Base-by-base conservation (phyloP, 2,888 invertebrate genomes). In the Drosophila affinis region DNA sequence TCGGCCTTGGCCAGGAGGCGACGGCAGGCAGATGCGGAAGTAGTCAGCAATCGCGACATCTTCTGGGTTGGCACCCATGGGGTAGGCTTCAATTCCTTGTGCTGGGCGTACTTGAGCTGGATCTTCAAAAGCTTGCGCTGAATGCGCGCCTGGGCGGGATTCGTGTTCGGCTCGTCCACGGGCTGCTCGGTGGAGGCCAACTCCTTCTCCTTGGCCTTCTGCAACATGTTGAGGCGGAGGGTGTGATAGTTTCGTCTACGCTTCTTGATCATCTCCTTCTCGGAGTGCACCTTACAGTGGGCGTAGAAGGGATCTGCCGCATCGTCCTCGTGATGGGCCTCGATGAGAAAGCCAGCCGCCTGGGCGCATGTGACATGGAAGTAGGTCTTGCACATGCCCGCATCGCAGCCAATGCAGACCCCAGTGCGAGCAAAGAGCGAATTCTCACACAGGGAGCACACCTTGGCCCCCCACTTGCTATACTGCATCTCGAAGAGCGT, bases 361-460 rank as follows among this genome's bases (percentile, higher is more conserved):
- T 99, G 98, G 1, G 98, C 98, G 93, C 99, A 99, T 12, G 99
- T 99, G 47, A 98, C 98, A 92, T 99, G 99, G 92, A 99, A 99
- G 93, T 97, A 98, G 0, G 97, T 97, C 89, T 98, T 96, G 93
- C 99, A 99, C 95, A 99, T 96, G 29, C 99, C 99, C 10, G 99
- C 99, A 93, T 99, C 99, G 93, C 99, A 99, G 72, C 97, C 96
- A 61, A 99, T 97, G 90, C 98, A 97, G 14, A 99, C 97, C 3
- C 99, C 99, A 0, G 98, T 98, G 32, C 98, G 94, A 9, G 98
- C 96, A 87, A 96, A 96, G 47, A 97, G 93, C 4, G 96, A 94
- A 91, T 99, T 98, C 75, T 95, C 95, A 91, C 99, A 99, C 12
- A 98, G 93, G 9, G 96, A 95, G 90, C 99, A 99, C 10, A 95